A percentile compares a stretch with the other conserved stretches of the same genome.
Evolutionary conservation across 2,797 vertebrate genomes (phyloP).

Genomic region (Pristis pectinata): DNA sequence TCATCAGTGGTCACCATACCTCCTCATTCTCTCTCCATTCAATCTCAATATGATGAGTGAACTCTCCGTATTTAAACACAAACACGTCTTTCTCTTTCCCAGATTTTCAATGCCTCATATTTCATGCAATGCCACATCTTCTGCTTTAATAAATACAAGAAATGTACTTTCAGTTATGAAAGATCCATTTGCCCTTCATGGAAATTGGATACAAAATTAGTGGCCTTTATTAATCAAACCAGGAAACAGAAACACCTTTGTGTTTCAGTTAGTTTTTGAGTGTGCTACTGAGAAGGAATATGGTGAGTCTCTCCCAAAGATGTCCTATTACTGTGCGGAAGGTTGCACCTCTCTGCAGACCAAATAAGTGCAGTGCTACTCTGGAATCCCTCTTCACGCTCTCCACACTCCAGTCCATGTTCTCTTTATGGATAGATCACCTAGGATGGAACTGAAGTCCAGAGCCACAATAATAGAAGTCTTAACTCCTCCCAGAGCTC

Average conservation of each 20-base stretch:
- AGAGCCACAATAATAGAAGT: background rate
- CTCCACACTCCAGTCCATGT: background rate
- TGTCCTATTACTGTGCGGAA: background rate
- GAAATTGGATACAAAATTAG: background rate
- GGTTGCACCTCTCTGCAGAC: background rate
- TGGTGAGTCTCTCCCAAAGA: background rate
- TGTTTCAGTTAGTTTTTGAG: background rate
- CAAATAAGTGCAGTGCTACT: background rate
- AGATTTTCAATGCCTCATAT: background rate
- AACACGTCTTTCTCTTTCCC: background rate
- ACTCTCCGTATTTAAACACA: background rate
- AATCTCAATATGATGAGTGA: background rate
- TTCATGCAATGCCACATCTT: background rate
- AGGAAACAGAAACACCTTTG: background rate
- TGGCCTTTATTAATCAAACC: background rate
- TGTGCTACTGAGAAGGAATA: background rate
- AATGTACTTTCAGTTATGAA: background rate
- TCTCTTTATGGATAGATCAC: too few relatives aligned
- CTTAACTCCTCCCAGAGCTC: background rate
- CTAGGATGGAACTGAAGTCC: too few relatives aligned
- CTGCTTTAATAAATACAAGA: background rate
- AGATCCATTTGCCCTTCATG: background rate
- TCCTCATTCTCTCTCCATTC: background rate
- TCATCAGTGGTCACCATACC: too few relatives aligned
- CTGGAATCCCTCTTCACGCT: background rate